phyloP scores from a whole-genome alignment of 2,888 invertebrate species.

The Cephus sareptanus region DNA sequence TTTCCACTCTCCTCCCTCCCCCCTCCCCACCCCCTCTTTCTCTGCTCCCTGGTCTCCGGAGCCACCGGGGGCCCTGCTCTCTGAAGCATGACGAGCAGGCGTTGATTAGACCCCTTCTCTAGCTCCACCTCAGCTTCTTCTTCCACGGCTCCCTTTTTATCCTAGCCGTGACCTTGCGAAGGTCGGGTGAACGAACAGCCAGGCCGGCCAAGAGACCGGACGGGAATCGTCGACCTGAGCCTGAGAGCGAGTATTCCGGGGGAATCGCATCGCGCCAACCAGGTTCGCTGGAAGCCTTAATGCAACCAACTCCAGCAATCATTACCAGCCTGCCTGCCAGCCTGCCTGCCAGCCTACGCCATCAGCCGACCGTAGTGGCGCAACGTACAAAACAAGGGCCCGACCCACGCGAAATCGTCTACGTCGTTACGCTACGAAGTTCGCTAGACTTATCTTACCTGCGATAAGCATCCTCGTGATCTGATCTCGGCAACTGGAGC shows the following conservation, averaged over 20 bases:
- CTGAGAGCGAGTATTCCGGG: background rate
- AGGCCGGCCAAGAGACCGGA: background rate
- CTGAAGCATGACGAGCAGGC: conserved; percentile 62
- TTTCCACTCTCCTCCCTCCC: conserved; percentile 17
- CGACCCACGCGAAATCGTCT: background rate
- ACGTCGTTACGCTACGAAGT: background rate
- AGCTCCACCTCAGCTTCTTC: conserved; percentile 27
- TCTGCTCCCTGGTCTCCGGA: conserved; percentile 17
- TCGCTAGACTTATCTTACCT: background rate
- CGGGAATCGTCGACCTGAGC: background rate
- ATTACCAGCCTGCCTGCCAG: background rate
- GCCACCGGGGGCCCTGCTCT: conserved; percentile 36
- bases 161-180: conserved; percentile 63
- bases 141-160: conserved; percentile 44
- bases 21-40: background rate
- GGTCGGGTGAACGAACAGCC: conserved; percentile 65
- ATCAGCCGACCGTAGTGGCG: background rate
- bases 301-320: background rate
- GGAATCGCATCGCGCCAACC: background rate
- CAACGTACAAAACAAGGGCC: background rate
- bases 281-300: background rate
- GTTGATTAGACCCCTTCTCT: conserved; percentile 61
- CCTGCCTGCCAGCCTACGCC: background rate
- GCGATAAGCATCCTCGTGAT: background rate
- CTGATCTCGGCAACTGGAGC: background rate